Base-by-base conservation (phyloP, 2,113 vertebrate genomes). In the Ptilorrhoa leucosticta region DNA sequence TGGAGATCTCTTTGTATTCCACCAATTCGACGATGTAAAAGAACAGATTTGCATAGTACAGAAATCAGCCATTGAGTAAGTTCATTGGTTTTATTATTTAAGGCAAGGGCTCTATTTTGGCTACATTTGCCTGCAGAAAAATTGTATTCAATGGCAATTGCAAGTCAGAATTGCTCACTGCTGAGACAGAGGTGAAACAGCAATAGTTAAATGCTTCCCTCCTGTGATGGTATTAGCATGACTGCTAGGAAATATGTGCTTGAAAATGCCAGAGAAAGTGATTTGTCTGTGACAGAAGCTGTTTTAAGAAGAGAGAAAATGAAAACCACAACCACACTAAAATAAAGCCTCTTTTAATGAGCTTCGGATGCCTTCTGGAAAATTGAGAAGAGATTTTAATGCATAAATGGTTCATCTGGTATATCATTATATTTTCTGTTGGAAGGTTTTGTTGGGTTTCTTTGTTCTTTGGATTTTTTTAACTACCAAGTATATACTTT, bases 311-410 rank as follows among this genome's bases (percentile, higher is more conserved):
- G 87, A 92, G 85, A 89, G 92, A 95, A 96, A 95, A 95, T 89
- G 60, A 96, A 97, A 96, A 94, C 94, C 93, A 88, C 87, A 94
- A 82, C 92, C 93, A 92, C 70, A 73, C 75, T 79, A 93, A 92
- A 97, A 96, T 91, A 96, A 97, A 94, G 60, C 71, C 76, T 84
- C 88, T 93, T 96, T 95, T 95, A 97, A 97, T 95, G 93, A 97
- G 89, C 90, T 96, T 85, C 4, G 81, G 70, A 91, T 96, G 83
- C 93, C 86, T 91, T 87, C 90, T 92, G 90, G 94, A 96, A 96
- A 95, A 94, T 17, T 50, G 50, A 93, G 89, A 84, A 81, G 42
- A 70, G 4, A 48, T 91, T 96, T 95, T 72, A 91, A 90, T 61
- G 65, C 84, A 87, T 65, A 94, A 94, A 65, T 73, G 68, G 56